Evolutionary conservation across 2,797 vertebrate genomes (phyloP), one percentile per base, ranked within the genome.

Genomic region (Mormyrops attenuatus): DNA sequence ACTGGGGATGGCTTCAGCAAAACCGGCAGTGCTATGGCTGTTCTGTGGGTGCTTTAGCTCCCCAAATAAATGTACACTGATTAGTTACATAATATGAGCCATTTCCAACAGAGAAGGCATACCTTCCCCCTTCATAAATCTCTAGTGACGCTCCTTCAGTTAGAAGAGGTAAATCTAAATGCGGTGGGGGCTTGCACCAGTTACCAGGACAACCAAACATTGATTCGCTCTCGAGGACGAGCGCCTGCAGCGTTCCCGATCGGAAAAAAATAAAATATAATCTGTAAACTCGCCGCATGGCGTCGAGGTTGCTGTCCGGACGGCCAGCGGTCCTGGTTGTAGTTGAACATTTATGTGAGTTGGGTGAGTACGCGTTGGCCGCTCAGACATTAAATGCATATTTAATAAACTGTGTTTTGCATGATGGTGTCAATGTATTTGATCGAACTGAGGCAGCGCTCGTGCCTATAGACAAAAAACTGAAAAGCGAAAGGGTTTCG

Each of bases 261-360:
- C 22, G 15, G 41, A 47, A 47, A 84, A 47, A 22, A n/a, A 26
- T 50, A 9, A n/a, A 1, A 26, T 50, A 9, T 84, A 49, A 50
- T 5, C 41, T 47, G 80, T 50, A 84, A 84, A 84, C 8, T 84
- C 20, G 85, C 85, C 5, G 13, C 13, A 96, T 96, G 95, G 93
- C 94, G 13, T 91, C 91, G 5, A 93, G 93, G 22, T 91, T 92
- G 50, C 93, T 94, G 0, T 94, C 95, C 0, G 94, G 95, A 86
- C 93, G 93, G 49, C 92, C 96, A 1, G 94, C 94, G 7, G 95
- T 96, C 5, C 82, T 93, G 89, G 90, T 93, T 0, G 94, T 94
- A 11, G 89, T 96, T 49, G 95, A 95, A 88, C 94, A 93, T 88
- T 88, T 96, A 2, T 93, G 91, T 77, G 94, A 96, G 11, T 92